Evolutionary conservation across 2,113 vertebrate genomes (phyloP), one percentile per base, ranked within the genome.

Genomic region (Chlamydotis undulata): DNA sequence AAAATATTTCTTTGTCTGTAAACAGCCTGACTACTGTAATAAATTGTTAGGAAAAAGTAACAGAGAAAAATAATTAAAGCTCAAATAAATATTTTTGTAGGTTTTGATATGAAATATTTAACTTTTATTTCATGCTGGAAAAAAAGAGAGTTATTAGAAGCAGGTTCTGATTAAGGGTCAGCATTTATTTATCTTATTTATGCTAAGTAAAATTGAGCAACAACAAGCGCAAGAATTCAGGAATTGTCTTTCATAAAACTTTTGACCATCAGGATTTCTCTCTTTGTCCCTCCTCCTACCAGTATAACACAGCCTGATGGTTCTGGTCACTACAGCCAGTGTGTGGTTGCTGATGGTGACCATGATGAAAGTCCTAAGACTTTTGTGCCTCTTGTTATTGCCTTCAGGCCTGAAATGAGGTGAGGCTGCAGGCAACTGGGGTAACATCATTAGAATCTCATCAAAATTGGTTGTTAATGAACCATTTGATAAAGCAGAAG

Each of bases 401-500:
- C 71, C 63, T 89, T 47, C 63, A 43, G 59, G 52, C 50, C 55
- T 59, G n/a, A 93, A 84, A 80, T 13, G 33, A 77, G 45, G 18
- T 53, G 53, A 79, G 18, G 47, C 82, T 88, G 59, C 63, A 80
- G 74, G 47, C 55, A 70, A 69, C 31, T 19, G 31, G 29, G 21
- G 28, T 49, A 74, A 61, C 8, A 1, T 85, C 75, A 63, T 96
- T 91, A 96, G 59, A 53, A 85, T 85, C 78, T 77, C 50, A 70
- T 80, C 49, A 88, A 64, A 75, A 55, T 25, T 69, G 19, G 31
- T 61, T 83, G 41, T 85, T 94, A 93, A 95, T 83, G 93, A 96
- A 87, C 61, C 61, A 61, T 93, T 89, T 91, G 81, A 87, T 87
- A 89, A 91, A 93, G 13, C 70, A 73, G 70, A 83, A 93, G 47